Evolutionary conservation across 2,797 vertebrate species (phyloP).

Genomic region (Spinus olivaceus): DNA sequence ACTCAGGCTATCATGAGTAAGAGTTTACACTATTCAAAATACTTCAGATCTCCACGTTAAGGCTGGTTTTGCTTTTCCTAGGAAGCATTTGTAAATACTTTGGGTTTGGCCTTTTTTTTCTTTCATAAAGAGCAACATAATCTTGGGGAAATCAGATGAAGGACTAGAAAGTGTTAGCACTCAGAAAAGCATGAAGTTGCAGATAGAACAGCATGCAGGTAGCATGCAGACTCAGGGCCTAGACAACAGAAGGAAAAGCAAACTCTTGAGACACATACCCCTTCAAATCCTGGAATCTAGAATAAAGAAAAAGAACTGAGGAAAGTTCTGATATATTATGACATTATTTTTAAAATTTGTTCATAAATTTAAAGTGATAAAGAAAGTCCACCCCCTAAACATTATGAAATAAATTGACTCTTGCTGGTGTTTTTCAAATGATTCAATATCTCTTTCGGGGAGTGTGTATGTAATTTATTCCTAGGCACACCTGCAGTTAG

Average conservation of each 20-base stretch:
- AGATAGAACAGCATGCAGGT: neutral
- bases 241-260: neutral
- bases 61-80: neutral
- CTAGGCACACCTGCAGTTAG: neutral
- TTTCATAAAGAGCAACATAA: neutral
- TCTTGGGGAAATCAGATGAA: neutral
- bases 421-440: neutral
- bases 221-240: neutral
- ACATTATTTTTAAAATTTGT: neutral
- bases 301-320: neutral
- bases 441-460: neutral
- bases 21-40: neutral
- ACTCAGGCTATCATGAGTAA: accelerated
- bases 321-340: neutral
- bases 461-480: neutral
- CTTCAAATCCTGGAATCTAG: neutral
- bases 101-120: neutral
- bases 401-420: neutral
- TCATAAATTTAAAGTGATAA: neutral
- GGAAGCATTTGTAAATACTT: accelerated
- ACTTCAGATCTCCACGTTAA: neutral
- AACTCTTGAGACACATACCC: neutral
- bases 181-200: neutral
- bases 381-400: neutral
- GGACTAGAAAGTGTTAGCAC: neutral